These are phyloP conservation scores for Coregonus clupeaformis DNA, from an alignment of 2,113 vertebrate genomes.

Conservation along the genomic window DNA sequence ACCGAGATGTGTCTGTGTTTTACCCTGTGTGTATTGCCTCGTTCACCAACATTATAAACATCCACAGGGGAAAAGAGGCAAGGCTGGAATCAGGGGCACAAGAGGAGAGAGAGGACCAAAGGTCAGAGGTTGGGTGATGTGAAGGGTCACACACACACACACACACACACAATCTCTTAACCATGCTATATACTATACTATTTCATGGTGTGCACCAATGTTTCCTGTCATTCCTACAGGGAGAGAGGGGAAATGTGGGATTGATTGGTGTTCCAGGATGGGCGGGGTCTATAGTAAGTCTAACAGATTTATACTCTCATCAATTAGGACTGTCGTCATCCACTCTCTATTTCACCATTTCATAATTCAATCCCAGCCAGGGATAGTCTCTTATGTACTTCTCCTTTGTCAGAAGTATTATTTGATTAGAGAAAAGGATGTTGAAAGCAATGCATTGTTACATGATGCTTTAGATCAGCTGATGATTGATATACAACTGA, in stretches of 20 bases:
- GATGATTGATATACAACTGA: background rate
- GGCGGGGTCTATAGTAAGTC: constrained; percentile 78
- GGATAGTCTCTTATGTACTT: background rate
- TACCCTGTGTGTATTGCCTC: constrained; percentile 7
- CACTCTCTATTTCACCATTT: background rate
- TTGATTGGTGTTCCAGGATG: constrained; percentile 72
- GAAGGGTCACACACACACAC: background rate
- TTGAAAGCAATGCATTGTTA: background rate
- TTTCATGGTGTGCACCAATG: constrained; percentile 6
- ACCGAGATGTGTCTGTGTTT: background rate
- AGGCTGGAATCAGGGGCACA: constrained; percentile 70
- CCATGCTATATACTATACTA: no score
- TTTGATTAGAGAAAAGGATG: background rate
- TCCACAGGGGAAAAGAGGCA: constrained; percentile 83
- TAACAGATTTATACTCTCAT: background rate
- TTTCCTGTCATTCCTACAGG: constrained; percentile 64
- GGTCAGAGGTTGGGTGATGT: constrained; percentile 64
- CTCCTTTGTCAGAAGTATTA: no score
- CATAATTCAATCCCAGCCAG: background rate
- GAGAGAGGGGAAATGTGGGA: constrained; percentile 71
- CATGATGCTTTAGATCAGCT: background rate
- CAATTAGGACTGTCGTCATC: background rate
- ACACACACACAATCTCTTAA: no score
- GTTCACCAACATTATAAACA: constrained; percentile 36
- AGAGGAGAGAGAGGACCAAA: constrained; percentile 79